Percentiles rank a stretch among this genome's conserved stretches.
These are phyloP conservation scores for Pseudopodoces humilis DNA, from an alignment of 2,113 vertebrate genomes.

Conservation along the genomic window DNA sequence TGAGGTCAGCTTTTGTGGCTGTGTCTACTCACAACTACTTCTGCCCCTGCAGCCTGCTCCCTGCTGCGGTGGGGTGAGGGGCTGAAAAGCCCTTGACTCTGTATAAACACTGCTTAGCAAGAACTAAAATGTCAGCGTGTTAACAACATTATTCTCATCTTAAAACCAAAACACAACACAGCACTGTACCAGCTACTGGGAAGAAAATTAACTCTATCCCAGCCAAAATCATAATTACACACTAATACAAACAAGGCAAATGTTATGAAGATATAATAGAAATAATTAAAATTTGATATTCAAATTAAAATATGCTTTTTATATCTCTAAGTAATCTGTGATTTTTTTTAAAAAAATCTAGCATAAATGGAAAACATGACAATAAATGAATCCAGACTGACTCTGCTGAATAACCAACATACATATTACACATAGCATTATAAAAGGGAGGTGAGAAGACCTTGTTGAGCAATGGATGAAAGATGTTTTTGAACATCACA, in stretches of 20 bases:
- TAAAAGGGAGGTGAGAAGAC: not conserved
- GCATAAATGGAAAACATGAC: not conserved
- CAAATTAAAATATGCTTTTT: not conserved
- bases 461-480: slow-evolving; percentile 44
- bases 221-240: not conserved
- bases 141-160: not conserved
- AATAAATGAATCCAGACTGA: not conserved
- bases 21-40: not conserved
- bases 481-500: slow-evolving; percentile 35
- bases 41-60: not conserved
- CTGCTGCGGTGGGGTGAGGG: not conserved
- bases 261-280: not conserved
- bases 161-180: not conserved
- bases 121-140: not conserved
- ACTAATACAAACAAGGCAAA: not conserved
- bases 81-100: not conserved
- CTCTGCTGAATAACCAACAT: not conserved
- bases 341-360: not conserved
- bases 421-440: not conserved
- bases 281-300: not conserved
- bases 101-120: not conserved
- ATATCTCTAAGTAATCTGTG: not conserved
- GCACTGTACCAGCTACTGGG: not conserved
- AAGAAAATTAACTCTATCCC: not conserved
- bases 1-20: not conserved